phyloP scores from a whole-genome alignment of 2,113 vertebrate species.

The Phodopus roborovskii region DNA sequence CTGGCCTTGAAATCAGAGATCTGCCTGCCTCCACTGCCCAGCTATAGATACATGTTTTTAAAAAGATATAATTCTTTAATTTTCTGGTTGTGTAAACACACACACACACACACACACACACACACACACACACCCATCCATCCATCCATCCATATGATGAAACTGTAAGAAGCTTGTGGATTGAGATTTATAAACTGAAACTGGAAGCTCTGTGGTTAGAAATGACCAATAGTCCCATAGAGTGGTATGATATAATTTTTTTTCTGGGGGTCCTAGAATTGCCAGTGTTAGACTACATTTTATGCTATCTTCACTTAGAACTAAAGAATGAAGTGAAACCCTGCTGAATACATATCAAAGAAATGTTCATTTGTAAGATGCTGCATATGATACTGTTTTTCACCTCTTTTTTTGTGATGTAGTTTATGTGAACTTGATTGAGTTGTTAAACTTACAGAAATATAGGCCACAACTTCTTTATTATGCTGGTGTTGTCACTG shows the following conservation, averaged over 20 bases:
- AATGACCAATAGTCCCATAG: background rate
- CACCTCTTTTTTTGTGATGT: constrained; percentile 16
- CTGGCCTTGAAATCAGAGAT: background rate
- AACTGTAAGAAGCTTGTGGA: background rate
- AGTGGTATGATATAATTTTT: background rate
- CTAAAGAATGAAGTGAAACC: background rate
- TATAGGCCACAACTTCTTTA: background rate
- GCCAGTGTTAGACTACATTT: constrained; percentile 17
- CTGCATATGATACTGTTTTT: background rate
- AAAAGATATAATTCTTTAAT: background rate
- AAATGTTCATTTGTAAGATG: constrained; percentile 30
- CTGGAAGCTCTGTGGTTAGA: background rate
- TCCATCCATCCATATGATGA: background rate
- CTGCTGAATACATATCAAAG: background rate
- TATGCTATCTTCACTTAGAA: background rate
- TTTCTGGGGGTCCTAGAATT: background rate
- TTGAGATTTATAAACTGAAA: constrained; percentile 31
- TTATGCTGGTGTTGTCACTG: background rate
- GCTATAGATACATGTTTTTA: background rate
- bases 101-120: background rate
- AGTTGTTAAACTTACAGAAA: background rate
- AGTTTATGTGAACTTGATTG: background rate
- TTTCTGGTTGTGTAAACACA: constrained; percentile 2
- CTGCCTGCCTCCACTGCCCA: background rate
- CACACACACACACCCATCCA: no score